Conservation (phyloP, 2,797 vertebrate genomes). For the Amniataba percoides region DNA sequence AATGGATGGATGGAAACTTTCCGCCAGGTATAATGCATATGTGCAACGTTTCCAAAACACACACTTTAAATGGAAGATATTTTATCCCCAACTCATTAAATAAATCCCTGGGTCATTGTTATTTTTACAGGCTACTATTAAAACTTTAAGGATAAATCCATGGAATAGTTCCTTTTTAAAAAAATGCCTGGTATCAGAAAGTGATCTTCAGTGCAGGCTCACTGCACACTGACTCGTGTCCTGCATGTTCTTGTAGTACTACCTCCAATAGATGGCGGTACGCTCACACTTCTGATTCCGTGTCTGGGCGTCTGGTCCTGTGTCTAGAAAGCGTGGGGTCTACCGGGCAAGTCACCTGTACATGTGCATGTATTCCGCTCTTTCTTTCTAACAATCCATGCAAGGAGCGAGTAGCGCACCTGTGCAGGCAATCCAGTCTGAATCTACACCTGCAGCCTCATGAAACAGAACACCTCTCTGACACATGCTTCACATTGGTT, state of each 20-base stretch:
- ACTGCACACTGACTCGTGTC: too few relatives aligned
- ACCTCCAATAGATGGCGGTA: slow-evolving; percentile 67
- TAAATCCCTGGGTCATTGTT: neutral
- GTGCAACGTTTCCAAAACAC: neutral
- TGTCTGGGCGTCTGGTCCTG: slow-evolving; percentile 27
- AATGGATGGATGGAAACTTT: too few relatives aligned
- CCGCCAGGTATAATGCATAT: neutral
- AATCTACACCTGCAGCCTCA: neutral
- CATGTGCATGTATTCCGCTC: slow-evolving; percentile 7
- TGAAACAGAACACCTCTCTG: neutral
- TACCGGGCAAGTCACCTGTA: slow-evolving; percentile 32
- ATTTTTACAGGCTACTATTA: neutral
- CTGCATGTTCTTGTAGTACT: slow-evolving; percentile 40
- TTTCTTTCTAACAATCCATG: slow-evolving; percentile 25
- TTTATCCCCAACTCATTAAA: neutral
- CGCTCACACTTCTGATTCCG: neutral
- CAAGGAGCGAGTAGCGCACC: slow-evolving; percentile 15
- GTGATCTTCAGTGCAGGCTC: neutral
- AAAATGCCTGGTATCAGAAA: neutral
- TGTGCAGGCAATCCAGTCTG: neutral
- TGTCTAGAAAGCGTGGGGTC: slow-evolving; percentile 70
- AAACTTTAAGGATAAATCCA: neutral
- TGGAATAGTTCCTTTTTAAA: neutral
- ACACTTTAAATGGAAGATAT: neutral
- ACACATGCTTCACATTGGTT: neutral